Evolutionary conservation across 2,888 invertebrate genomes (phyloP), one percentile per base, ranked within the genome.

Genomic region (Pollenia griseotomentosa): DNA sequence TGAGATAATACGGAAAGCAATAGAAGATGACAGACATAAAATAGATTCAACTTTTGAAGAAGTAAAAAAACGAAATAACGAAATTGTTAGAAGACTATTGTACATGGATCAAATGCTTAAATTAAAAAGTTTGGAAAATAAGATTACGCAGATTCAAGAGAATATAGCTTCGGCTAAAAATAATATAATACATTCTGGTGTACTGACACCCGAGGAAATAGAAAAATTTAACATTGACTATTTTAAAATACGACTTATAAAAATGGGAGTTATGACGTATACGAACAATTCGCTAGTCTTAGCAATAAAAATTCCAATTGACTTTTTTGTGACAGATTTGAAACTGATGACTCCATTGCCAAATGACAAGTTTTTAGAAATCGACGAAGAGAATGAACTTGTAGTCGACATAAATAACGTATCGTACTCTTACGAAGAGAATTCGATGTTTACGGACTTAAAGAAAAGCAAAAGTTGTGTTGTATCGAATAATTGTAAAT

Each of bases 141-240:
- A 83, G 63, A 57, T 80, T 14, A 42, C 14, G 10, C 59, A 80
- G 40, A 80, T 71, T 42, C 80, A 71, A 16, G 61, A 63, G 3
- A 74, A 74, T 42, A 74, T 82, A 33, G 63, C 65, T n/a, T 42
- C 75, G 19, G 75, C 82, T n/a, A 83, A n/a, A 14, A 57, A 46
- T 33, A 83, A 75, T 42, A 75, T 74, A 19, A 40, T 75, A 12
- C 68, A 83, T 3, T 59, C 68, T 1, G 66, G 57, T 12, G 23
- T 66, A 51, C 57, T 75, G n/a, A 74, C 82, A 42, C 46, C 12
- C 10, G 61, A 65, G n/a, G 53, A 81, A 46, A 74, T 73, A 44
- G 33, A 46, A n/a, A 61, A 81, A 59, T 81, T 74, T 51, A 46
- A 66, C 11, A 83, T 75, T 57, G 77, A 83, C 44, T 83, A 59